Evolutionary conservation across 2,797 vertebrate species (phyloP).

Genomic region (Gymnoscopelus braueri): DNA sequence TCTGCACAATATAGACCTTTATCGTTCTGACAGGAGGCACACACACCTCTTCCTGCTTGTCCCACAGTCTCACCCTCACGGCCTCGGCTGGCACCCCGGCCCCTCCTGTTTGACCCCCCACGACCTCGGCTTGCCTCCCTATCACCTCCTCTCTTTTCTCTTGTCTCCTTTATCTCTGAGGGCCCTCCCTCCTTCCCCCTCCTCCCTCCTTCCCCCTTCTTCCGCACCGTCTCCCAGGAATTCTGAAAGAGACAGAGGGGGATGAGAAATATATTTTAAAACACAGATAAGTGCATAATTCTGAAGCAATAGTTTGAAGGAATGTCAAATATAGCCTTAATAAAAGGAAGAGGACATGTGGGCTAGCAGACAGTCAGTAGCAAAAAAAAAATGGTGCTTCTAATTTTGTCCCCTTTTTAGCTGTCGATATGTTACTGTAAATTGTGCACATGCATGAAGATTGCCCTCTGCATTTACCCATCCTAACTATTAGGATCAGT

Average conservation of each 20-base stretch:
- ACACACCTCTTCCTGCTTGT: not conserved
- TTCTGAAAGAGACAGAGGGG: slow-evolving; percentile 75
- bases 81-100: slow-evolving; percentile 87
- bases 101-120: slow-evolving; percentile 86
- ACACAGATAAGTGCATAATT: no score
- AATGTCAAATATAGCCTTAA: not conserved
- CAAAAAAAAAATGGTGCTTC: not conserved
- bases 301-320: not conserved
- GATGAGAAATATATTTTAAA: not conserved
- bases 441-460: no score
- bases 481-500: no score
- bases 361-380: not conserved
- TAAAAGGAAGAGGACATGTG: no score
- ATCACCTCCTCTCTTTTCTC: slow-evolving; percentile 88
- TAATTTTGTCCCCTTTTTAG: no score
- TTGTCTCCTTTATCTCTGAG: slow-evolving; percentile 86
- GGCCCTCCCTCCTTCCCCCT: slow-evolving; percentile 88
- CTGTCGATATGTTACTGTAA: no score
- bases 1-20: not conserved
- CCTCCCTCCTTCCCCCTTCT: slow-evolving; percentile 93
- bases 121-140: slow-evolving; percentile 88
- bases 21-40: not conserved
- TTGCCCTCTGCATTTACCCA: no score
- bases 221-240: slow-evolving; percentile 98
- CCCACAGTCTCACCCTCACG: slow-evolving; percentile 84